Base-by-base conservation (phyloP, 2,113 vertebrate genomes). In the Barbus barbus region DNA sequence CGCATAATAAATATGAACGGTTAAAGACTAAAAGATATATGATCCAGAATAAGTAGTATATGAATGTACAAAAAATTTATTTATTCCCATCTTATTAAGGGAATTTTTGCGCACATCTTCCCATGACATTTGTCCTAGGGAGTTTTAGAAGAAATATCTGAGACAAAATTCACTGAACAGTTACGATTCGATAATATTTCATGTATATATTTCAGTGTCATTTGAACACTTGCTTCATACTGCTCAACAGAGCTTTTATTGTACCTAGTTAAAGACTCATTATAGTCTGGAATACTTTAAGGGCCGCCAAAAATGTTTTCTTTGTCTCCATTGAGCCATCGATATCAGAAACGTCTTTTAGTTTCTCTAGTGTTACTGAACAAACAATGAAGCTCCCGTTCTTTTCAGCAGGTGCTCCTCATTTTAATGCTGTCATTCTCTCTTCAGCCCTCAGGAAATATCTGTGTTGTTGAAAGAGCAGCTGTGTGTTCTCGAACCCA, bases 401-500 rank as follows among this genome's bases (percentile, higher is more conserved):
- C 46, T 41, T 31, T 56, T 72, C 53, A 56, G 20, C 24, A 58
- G 56, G 38, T 78, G 58, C 38, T 77, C 53, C 31, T 83, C 79
- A 3, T 77, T 41, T 83, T 56, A 61, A 78, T 78, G 76, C 56
- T n/a, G 36, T 69, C 28, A 78, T 83, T 75, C 60, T 36, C 53
- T 78, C 65, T 60, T 36, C 38, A 60, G 74, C 61, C 73, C 26
- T 53, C n/a, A 73, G 28, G 36, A 41, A 82, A 22, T 46, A 13
- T 63, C 41, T 13, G 74, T 48, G 38, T 33, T 63, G 77, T 81
- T 81, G 81, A 76, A 31, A 61, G 33, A 83, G 65, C 81, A 61
- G 48, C 81, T 88, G 79, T 84, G 36, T 63, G 26, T 48, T 18
- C n/a, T 31, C 26, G 46, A 81, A 81, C 33, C 67, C 46, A 67